These are phyloP conservation scores for Atrichornis clamosus DNA, from an alignment of 2,113 vertebrate genomes.

Conservation along the genomic window DNA sequence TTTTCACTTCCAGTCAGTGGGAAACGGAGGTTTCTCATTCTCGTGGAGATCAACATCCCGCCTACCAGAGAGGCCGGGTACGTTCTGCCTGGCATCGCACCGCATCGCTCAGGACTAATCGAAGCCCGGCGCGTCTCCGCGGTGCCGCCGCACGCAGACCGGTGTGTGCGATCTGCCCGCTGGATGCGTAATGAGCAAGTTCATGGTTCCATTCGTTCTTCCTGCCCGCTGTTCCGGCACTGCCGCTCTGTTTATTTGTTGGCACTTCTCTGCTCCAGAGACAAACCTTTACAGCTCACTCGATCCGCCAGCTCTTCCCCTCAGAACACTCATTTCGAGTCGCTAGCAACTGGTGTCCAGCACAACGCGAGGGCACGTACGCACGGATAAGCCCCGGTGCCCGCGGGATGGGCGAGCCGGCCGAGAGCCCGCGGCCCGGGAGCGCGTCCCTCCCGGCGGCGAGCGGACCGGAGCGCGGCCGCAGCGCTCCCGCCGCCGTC, in stretches of 20 bases:
- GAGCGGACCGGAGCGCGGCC: background rate
- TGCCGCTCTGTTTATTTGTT: background rate
- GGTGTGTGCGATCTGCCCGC: background rate
- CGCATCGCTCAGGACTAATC: background rate
- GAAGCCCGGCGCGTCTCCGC: background rate
- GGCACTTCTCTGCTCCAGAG: background rate
- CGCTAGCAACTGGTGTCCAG: slow-evolving; percentile 42
- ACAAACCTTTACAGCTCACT: background rate
- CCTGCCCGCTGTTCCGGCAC: background rate
- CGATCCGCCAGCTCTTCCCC: background rate
- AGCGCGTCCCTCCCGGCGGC: background rate
- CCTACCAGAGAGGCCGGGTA: background rate
- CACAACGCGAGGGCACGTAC: background rate
- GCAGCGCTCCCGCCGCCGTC: background rate
- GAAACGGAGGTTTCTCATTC: background rate
- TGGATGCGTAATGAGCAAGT: background rate
- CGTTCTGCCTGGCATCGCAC: background rate
- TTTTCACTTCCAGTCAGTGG: background rate
- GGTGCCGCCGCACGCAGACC: background rate
- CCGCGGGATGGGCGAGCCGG: background rate
- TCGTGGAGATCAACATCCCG: background rate
- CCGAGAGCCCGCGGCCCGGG: background rate
- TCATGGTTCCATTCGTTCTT: background rate
- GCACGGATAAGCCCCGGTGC: background rate
- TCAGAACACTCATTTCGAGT: background rate